Evolutionary conservation across 2,113 vertebrate species (phyloP), one percentile per base, ranked within the genome.

Genomic region (Artemisiospiza belli): DNA sequence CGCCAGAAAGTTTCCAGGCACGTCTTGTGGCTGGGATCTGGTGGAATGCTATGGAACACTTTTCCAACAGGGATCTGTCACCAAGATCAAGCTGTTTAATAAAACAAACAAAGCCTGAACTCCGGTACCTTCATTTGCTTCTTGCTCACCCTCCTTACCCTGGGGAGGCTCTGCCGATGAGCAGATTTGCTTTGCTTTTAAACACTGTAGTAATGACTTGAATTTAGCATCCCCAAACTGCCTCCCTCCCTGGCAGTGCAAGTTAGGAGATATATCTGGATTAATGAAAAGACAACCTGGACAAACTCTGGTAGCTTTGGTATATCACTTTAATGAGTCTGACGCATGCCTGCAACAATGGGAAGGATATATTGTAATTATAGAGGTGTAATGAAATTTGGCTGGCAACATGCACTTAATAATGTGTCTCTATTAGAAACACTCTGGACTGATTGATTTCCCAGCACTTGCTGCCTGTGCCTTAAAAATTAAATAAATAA

Each of bases 101-200:
- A 85, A 89, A 94, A 66, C 74, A 94, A 95, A 51, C 78, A 83
- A 74, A 95, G 23, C 35, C 58, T 69, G 55, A 91, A 33, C 46
- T 84, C 16, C 81, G 67, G 43, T 33, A 78, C 83, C 66, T 91
- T 78, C 12, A 10, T 84, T 73, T 69, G 44, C 54, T 76, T 79
- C 69, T 63, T 63, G 30, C 81, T 92, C 49, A 30, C 57, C n/a
- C 10, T 0, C 66, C 61, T 95, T 69, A 33, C 58, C 70, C 81
- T 43, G 23, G 47, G 46, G 91, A 87, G 31, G 20, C 66, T 79
- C 31, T 7, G 7, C 64, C 81, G 80, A 81, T 49, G 55, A 78
- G 58, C 82, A 66, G 35, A 49, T 85, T 87, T 84, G 44, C 79
- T 96, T 87, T 92, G 89, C 74, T 95, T 93, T 91, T 85, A 93